These are phyloP conservation scores for Ploceus nigricollis DNA, from an alignment of 2,113 vertebrate genomes.

Conservation along the genomic window DNA sequence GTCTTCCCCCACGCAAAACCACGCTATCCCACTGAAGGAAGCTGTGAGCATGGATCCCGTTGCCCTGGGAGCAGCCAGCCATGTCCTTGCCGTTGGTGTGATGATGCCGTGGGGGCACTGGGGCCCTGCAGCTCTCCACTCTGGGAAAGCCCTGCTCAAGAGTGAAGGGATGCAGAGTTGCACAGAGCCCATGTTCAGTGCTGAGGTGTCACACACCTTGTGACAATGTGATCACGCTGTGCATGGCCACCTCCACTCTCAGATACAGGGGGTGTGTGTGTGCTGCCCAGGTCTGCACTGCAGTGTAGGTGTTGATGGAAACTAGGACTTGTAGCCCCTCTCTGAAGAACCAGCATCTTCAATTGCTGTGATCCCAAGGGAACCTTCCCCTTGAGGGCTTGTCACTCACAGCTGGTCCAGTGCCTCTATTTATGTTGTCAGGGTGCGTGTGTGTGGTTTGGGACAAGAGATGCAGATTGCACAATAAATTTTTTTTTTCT, in stretches of 20 bases:
- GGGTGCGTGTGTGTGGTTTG: neutral
- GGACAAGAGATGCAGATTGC: constrained; percentile 5
- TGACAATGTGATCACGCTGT: neutral
- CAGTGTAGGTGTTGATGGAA: neutral
- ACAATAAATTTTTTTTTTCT: constrained; percentile 1
- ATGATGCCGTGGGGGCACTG: accelerated
- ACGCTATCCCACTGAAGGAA: neutral
- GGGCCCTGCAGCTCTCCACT: accelerated
- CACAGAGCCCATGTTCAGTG: accelerated
- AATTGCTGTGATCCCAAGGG: neutral
- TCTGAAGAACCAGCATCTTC: neutral
- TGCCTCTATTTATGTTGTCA: neutral
- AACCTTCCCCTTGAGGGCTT: neutral
- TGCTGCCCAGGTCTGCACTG: neutral
- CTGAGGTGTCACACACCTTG: neutral
- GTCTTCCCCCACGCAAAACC: neutral
- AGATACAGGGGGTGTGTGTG: too few relatives aligned
- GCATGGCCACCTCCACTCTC: neutral
- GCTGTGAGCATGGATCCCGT: neutral
- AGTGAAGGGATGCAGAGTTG: accelerated
- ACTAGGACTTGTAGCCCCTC: neutral
- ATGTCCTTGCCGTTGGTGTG: accelerated
- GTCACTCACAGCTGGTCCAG: neutral
- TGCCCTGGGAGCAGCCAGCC: neutral
- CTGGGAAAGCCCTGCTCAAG: accelerated